These are phyloP conservation scores for Phaedon cochleariae DNA, from an alignment of 2,888 invertebrate species.

Conservation along the genomic window DNA sequence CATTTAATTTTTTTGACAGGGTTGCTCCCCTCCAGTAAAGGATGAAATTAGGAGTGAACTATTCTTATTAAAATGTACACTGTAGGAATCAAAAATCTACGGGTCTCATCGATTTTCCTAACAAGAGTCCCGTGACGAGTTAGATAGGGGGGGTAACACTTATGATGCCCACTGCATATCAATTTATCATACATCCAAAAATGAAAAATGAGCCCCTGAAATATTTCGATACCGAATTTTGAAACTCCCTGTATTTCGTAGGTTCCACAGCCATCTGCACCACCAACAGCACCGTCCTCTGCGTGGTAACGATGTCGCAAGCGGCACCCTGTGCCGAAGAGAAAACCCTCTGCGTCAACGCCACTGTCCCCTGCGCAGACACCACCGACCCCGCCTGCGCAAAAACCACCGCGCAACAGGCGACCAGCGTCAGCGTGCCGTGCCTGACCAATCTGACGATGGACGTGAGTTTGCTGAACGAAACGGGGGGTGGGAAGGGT, in stretches of 20 bases:
- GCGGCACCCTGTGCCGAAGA: slow-evolving; percentile 51
- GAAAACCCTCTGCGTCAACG: slow-evolving; percentile 50
- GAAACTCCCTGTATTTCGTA: slow-evolving; percentile 29
- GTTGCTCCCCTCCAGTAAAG: no score
- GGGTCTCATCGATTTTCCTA: no score
- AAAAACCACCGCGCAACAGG: slow-evolving; percentile 45
- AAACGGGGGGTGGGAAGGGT: slow-evolving; percentile 32
- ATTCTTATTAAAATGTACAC: no score
- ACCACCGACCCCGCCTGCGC: slow-evolving; percentile 48
- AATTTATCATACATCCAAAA: no score
- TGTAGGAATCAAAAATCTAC: no score
- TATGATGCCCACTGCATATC: no score
- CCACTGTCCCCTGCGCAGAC: slow-evolving; percentile 49
- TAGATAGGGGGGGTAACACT: no score
- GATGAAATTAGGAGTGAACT: no score
- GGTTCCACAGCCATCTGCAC: slow-evolving; percentile 55
- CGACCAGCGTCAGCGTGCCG: slow-evolving; percentile 50
- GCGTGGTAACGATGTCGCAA: slow-evolving; percentile 52
- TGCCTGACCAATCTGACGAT: slow-evolving; percentile 56
- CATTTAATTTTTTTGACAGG: no score
- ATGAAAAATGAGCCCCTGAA: neutral
- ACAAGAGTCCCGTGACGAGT: no score
- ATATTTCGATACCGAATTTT: neutral
- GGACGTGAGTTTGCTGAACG: slow-evolving; percentile 47
- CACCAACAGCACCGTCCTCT: slow-evolving; percentile 53